phyloP scores from a whole-genome alignment of 2,797 vertebrate species.

The Tadarida brasiliensis region DNA sequence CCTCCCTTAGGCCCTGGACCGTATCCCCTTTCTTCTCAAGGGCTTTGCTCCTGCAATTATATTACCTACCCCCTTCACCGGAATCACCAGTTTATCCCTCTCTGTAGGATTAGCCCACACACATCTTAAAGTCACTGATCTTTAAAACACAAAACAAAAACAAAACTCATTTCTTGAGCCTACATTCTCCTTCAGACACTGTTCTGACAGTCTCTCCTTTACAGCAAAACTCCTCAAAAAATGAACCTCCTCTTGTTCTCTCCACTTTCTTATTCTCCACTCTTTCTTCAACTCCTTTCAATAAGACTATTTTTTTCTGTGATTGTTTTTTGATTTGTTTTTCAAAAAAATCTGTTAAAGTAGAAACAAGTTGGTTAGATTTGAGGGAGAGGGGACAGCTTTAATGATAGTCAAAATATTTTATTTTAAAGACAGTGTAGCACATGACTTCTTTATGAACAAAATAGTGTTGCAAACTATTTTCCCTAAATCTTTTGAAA shows the following conservation, averaged over 20 bases:
- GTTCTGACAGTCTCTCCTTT: neutral
- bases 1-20: no score
- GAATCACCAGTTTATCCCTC: neutral
- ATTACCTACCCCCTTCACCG: neutral
- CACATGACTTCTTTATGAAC: slow-evolving; percentile 87
- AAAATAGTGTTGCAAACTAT: slow-evolving; percentile 87
- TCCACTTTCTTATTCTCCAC: neutral
- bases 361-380: slow-evolving; percentile 84
- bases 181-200: neutral
- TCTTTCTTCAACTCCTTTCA: neutral
- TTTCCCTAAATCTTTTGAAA: slow-evolving; percentile 85
- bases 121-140: neutral
- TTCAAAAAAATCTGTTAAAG: slow-evolving; percentile 88
- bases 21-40: neutral
- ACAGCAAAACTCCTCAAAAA: neutral
- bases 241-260: neutral
- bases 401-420: slow-evolving; percentile 84
- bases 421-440: slow-evolving; percentile 83
- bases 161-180: neutral
- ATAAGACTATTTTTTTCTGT: neutral
- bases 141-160: slow-evolving; percentile 11
- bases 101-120: neutral
- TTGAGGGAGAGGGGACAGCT: slow-evolving; percentile 78
- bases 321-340: slow-evolving; percentile 62
- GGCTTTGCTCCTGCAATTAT: neutral